These are phyloP conservation scores for Drosophila pachea DNA, from an alignment of 1,140 invertebrate genomes.

Conservation along the genomic window DNA sequence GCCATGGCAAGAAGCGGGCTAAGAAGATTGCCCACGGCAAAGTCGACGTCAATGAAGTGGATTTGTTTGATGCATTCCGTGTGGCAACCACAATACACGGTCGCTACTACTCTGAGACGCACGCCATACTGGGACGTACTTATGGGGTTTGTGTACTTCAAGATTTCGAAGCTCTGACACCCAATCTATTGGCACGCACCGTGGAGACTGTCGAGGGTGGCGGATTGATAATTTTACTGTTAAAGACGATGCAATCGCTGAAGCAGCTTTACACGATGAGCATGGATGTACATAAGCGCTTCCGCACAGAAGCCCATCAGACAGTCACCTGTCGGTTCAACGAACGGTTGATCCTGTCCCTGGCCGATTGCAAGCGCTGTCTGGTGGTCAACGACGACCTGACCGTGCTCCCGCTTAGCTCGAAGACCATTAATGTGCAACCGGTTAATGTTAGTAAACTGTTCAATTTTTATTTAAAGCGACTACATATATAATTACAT, in stretches of 20 bases:
- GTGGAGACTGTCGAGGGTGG: constrained; percentile 99
- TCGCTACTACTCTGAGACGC: constrained; percentile 98
- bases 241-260: constrained; percentile 92
- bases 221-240: constrained; percentile 93
- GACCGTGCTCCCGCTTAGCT: constrained; percentile 94
- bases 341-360: constrained; percentile 95
- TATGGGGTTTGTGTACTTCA: constrained; percentile 98
- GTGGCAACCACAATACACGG: constrained; percentile 98
- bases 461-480: background rate
- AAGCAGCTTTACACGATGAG: constrained; percentile 97
- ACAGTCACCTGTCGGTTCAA: constrained; percentile 97
- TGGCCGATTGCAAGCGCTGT: constrained; percentile 92
- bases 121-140: constrained; percentile 98
- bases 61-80: constrained; percentile 98
- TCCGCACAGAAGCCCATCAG: constrained; percentile 95
- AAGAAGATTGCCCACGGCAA: constrained; percentile 95
- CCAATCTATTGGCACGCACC: constrained; percentile 97
- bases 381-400: constrained; percentile 96
- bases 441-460: constrained; percentile 81
- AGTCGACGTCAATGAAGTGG: constrained; percentile 95
- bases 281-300: constrained; percentile 99
- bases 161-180: constrained; percentile 99
- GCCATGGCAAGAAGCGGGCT: constrained; percentile 96
- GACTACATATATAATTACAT: background rate
- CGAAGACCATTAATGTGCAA: constrained; percentile 89